Conservation (phyloP, 2,113 vertebrate genomes). For the Tetrax tetrax region DNA sequence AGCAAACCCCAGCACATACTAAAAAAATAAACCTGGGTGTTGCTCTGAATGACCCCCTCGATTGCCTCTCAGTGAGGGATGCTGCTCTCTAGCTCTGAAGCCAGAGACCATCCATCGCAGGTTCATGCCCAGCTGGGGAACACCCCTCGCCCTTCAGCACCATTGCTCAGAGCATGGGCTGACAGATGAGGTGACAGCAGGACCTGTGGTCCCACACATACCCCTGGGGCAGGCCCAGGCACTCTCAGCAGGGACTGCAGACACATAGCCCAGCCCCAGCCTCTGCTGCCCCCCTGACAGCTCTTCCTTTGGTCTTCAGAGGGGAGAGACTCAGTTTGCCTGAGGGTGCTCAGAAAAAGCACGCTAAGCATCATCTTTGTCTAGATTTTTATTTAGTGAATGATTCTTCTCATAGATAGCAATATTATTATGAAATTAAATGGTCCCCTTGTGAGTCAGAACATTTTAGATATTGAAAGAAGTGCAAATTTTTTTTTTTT, state of each 20-base stretch:
- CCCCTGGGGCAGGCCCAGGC: neutral
- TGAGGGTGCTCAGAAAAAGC: neutral
- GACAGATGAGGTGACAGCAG: neutral
- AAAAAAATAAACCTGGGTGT: neutral
- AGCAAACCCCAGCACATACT: neutral
- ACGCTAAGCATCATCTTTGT: neutral
- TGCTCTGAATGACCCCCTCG: neutral
- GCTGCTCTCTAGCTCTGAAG: neutral
- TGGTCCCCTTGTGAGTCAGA: neutral
- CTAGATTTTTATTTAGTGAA: neutral
- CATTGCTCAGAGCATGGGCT: neutral
- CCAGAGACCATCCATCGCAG: rapidly evolving
- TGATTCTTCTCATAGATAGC: neutral
- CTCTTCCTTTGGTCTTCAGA: neutral
- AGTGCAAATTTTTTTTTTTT: neutral
- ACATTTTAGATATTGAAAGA: neutral
- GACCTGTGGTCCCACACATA: neutral
- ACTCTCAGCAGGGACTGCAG: neutral
- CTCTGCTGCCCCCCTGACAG: neutral
- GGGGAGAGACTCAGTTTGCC: neutral
- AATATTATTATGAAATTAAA: neutral
- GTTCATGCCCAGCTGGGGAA: neutral
- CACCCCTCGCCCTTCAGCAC: neutral
- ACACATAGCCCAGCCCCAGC: neutral
- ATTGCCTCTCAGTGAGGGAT: neutral